These are phyloP conservation scores for Noctua janthina DNA, from an alignment of 2,888 invertebrate genomes.

Conservation along the genomic window DNA sequence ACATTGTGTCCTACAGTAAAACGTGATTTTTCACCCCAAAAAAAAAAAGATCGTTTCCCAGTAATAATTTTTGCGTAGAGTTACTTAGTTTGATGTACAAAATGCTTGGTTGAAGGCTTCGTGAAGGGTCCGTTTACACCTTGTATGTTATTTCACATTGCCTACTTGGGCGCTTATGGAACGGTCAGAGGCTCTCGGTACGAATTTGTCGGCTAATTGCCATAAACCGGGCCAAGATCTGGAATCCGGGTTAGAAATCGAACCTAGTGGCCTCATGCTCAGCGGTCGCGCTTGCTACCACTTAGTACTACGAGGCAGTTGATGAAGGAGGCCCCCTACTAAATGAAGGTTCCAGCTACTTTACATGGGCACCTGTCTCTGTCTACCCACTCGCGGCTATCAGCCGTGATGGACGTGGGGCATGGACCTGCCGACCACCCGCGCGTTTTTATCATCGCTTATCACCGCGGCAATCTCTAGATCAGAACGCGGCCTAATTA, in stretches of 20 bases:
- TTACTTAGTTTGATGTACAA: no score
- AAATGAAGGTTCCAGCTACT: slow-evolving; percentile 7
- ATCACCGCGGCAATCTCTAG: slow-evolving; percentile 76
- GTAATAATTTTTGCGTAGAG: no score
- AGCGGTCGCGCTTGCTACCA: no score
- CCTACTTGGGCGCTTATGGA: background rate
- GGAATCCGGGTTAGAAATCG: background rate
- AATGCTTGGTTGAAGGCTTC: no score
- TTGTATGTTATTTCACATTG: background rate
- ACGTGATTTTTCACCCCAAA: no score
- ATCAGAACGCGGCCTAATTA: slow-evolving; percentile 82
- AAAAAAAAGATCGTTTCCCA: no score
- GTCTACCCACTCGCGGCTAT: slow-evolving; percentile 49
- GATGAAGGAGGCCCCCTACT: slow-evolving; percentile 12
- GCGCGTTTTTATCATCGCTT: slow-evolving; percentile 71
- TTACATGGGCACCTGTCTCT: slow-evolving; percentile 37
- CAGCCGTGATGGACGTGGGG: slow-evolving; percentile 60
- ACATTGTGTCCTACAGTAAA: no score
- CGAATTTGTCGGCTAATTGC: background rate
- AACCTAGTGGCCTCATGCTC: background rate
- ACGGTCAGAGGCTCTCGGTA: background rate
- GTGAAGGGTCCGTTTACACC: no score
- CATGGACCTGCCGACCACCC: slow-evolving; percentile 70
- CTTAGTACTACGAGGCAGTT: background rate
- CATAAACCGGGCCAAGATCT: background rate